Base-by-base conservation (phyloP, 2,797 vertebrate species). In the Micrastur ruficollis region DNA sequence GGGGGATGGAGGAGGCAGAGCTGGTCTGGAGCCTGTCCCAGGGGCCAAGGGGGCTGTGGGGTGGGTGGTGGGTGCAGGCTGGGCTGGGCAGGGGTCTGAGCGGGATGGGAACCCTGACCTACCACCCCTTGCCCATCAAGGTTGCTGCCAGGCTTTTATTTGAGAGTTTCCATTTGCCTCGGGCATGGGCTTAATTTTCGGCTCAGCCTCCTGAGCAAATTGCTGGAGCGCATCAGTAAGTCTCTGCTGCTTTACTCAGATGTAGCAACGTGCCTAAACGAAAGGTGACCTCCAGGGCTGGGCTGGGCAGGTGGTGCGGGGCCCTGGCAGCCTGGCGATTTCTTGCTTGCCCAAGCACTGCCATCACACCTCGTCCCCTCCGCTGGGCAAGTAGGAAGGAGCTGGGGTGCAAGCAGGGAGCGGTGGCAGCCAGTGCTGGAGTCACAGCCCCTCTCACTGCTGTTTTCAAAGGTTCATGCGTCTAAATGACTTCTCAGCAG, bases 401-500 rank as follows among this genome's bases (percentile, higher is more conserved):
- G 59, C 32, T 0, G 1, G n/a, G 31, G 2, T 27, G 58, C 0
- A 6, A 68, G 81, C 0, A 2, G 50, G 42, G 55, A 82, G 52
- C 1, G 4, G 38, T n/a, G 42, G 50, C 29, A 40, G 68, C 49
- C 18, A 1, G 50, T 62, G 42, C 66, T 62, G 92, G 86, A 79
- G 50, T 5, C 50, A 26, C 49, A 46, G 67, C 66, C 80, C 76
- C 55, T 71, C 42, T 61, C 82, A 22, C 73, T 0, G 0, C 72
- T n/a, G 14, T n/a, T 73, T 40, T 63, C 79, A 59, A 67, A 71
- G 76, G 83, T 83, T 88, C 79, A 31, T 0, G 1, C 4, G 0
- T 89, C 78, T 86, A 73, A 81, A 73, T 63, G 86, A 70, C 83
- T 95, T 95, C 61, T 91, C 78, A 89, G 74, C 79, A 89, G 81